Evolutionary conservation across 1,140 invertebrate genomes (phyloP).

Genomic region (Pseudomyrmex cubaensis): DNA sequence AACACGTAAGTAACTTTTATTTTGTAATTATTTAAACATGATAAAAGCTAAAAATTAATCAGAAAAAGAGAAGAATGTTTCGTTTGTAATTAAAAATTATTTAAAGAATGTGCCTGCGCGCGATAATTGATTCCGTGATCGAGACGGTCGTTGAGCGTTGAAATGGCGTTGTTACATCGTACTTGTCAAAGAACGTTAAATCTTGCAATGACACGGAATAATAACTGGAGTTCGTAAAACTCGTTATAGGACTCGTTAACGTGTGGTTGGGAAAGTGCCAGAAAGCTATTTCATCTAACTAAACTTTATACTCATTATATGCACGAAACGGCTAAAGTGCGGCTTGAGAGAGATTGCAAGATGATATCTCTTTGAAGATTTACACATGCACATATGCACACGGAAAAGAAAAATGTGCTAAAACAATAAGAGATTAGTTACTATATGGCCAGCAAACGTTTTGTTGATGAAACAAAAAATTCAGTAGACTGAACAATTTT

Average conservation of each 20-base stretch:
- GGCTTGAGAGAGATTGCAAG: neutral
- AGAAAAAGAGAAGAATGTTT: neutral
- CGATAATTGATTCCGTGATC: neutral
- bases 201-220: conserved; percentile 12
- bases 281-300: conserved; percentile 2
- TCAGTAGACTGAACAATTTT: no score
- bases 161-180: neutral
- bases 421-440: no score
- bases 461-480: no score
- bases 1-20: conserved; percentile 39
- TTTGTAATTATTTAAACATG: neutral
- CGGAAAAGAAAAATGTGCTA: no score
- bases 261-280: conserved; percentile 27
- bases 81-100: neutral
- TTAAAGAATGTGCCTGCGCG: no score
- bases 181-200: conserved; percentile 23
- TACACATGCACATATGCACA: neutral
- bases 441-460: no score
- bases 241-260: conserved; percentile 12
- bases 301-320: conserved; percentile 43
- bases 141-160: neutral
- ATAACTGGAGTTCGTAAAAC: conserved; percentile 10
- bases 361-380: conserved; percentile 36
- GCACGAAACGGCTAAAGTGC: conserved; percentile 5
- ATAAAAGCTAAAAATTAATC: neutral